Percentiles rank a stretch among this genome's conserved stretches.
Evolutionary conservation across 2,113 vertebrate genomes (phyloP).

Genomic region (Entelurus aequoreus): DNA sequence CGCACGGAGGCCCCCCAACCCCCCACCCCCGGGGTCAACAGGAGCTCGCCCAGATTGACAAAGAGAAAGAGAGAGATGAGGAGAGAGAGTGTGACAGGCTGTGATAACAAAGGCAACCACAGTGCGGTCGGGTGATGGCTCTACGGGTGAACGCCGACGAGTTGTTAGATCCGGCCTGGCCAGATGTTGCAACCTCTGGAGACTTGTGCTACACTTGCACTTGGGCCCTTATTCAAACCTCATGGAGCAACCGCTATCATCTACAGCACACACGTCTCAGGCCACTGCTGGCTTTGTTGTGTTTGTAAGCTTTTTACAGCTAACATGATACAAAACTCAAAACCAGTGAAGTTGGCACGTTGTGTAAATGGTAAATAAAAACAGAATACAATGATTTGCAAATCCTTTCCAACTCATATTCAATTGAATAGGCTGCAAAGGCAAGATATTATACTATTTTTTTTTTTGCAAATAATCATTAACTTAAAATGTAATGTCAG

Average conservation of each 20-base stretch:
- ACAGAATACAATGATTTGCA: too few species aligned
- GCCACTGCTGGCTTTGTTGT: neutral
- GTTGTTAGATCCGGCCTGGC: conserved; percentile 44
- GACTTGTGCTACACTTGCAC: conserved; percentile 16
- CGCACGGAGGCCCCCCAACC: conserved; percentile 32
- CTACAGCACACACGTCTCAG: neutral
- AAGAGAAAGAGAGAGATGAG: conserved; percentile 49
- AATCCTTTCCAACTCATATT: too few species aligned
- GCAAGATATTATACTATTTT: too few species aligned
- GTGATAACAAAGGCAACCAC: conserved; percentile 57
- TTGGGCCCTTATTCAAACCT: conserved; percentile 13
- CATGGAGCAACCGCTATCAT: neutral
- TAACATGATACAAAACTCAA: neutral
- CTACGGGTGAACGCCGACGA: conserved; percentile 49
- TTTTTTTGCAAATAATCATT: too few species aligned
- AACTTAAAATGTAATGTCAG: too few species aligned
- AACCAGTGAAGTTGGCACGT: too few species aligned
- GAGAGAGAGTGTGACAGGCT: conserved; percentile 43
- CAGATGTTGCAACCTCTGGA: conserved; percentile 40
- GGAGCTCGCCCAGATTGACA: conserved; percentile 54
- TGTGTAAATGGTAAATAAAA: too few species aligned
- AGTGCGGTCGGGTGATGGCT: conserved; percentile 50
- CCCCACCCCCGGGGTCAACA: conserved; percentile 46
- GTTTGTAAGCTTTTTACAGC: conserved; percentile 1
- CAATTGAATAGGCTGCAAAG: too few species aligned